Base-by-base conservation (phyloP, 2,113 vertebrate species). In the Silurus meridionalis region DNA sequence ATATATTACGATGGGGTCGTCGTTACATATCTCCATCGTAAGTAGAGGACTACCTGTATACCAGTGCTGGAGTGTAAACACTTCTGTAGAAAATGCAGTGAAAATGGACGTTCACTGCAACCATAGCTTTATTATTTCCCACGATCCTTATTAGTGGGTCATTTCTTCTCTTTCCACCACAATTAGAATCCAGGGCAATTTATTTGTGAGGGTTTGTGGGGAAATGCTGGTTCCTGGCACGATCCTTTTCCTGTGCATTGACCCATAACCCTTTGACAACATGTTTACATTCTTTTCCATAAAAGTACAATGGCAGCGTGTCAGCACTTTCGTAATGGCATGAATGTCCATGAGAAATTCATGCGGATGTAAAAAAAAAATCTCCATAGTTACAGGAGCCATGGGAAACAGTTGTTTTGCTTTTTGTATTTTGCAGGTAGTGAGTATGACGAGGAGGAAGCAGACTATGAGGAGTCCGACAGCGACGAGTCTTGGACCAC, bases 401-500 rank as follows among this genome's bases (percentile, higher is more conserved):
- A 69, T 52, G 69, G 28, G 69, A 85, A 88, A 75, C 28, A 23
- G 28, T 75, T 63, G 5, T 67, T 64, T 84, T 48, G 25, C 63
- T 83, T 5, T 86, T 23, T 69, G 9, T 67, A 13, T 80, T 84
- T 90, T 53, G 11, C 93, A 99, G 97, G 98, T 92, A 99, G 98
- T 1, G 98, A 99, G 92, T 99, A 98, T 83, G 98, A 99, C 37
- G 98, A 99, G 91, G 98, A 99, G 95, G 98, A 99, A 92, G 97
- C 97, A 92, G 98, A 99, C 91, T 98, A 97, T 58, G 98, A 99
- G 94, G 97, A 99, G 94, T 99, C 97, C 5, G 97, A 99, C 94
- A 99, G 98, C 81, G 98, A 99, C 19, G 97, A 99, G 91, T 99
- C 97, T 77, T 99, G 98, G 98, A 99, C 97, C 92, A 98, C 97